Percentiles rank a stretch among this genome's conserved stretches.
phyloP scores from a whole-genome alignment of 2,113 vertebrate genomes.

The Alexandromys fortis region DNA sequence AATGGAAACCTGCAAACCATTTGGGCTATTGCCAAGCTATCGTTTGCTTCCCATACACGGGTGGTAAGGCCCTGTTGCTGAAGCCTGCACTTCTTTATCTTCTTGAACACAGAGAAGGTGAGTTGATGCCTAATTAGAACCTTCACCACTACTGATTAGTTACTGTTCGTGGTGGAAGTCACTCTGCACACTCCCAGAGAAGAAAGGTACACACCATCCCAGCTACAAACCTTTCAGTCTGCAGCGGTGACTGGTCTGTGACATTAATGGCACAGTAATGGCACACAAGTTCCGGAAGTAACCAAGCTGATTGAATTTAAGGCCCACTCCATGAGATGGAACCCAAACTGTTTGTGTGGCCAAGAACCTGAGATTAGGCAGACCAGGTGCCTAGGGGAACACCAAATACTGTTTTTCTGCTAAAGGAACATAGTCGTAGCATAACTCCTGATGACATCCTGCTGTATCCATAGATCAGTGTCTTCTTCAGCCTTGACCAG shows the following conservation, averaged over 20 bases:
- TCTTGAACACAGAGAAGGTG: background rate
- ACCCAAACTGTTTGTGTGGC: background rate
- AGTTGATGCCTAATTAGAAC: background rate
- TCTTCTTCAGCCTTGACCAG: background rate
- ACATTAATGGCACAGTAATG: background rate
- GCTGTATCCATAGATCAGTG: background rate
- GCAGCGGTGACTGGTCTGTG: background rate
- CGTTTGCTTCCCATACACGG: background rate
- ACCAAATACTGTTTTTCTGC: too few species aligned
- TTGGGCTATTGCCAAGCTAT: background rate
- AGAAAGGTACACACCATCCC: background rate
- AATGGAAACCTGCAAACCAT: background rate
- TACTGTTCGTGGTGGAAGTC: background rate
- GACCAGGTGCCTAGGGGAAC: background rate
- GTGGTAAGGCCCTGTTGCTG: background rate
- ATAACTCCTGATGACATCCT: background rate
- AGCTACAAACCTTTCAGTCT: background rate
- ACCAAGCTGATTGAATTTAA: background rate
- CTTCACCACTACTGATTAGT: background rate
- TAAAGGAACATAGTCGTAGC: too few species aligned
- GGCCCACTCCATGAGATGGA: background rate
- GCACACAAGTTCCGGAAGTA: background rate
- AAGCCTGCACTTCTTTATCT: background rate
- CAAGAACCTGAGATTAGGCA: background rate
- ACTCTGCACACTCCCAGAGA: background rate